A percentile compares a stretch with the other conserved stretches of the same genome.
Conservation (phyloP, 2,113 vertebrate genomes). For the Pagrus major region DNA sequence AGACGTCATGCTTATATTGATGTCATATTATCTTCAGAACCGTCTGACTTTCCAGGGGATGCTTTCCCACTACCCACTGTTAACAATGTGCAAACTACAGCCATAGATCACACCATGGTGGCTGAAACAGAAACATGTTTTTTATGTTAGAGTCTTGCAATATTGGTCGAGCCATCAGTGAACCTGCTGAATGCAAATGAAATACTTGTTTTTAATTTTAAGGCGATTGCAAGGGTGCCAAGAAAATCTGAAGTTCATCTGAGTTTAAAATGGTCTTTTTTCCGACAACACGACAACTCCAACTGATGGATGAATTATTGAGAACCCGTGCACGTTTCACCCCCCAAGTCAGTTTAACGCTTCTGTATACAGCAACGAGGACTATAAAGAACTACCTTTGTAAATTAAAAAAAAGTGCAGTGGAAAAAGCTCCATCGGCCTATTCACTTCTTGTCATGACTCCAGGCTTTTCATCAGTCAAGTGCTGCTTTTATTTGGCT, state of each 20-base stretch:
- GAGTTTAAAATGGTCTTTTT: neutral
- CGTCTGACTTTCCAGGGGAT: neutral
- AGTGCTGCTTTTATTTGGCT: neutral
- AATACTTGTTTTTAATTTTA: neutral
- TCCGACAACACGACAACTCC: neutral
- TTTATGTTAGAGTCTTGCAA: neutral
- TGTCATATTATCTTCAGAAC: neutral
- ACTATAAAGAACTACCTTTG: neutral
- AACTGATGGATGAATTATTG: neutral
- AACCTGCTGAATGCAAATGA: neutral
- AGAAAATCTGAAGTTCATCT: neutral
- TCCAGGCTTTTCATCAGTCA: neutral
- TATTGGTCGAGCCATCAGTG: neutral
- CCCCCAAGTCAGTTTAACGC: too few species aligned
- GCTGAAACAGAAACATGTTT: too few species aligned
- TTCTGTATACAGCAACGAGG: neutral
- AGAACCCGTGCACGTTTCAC: neutral
- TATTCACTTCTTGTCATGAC: neutral
- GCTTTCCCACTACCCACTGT: too few species aligned
- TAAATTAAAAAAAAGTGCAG: too few species aligned
- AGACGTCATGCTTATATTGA: neutral
- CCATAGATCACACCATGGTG: too few species aligned
- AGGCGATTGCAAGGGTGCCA: too few species aligned
- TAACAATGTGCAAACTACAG: too few species aligned
- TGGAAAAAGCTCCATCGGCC: neutral